A percentile compares a stretch with the other conserved stretches of the same genome.
phyloP scores from a whole-genome alignment of 2,797 vertebrate species.

The Brotula barbata region DNA sequence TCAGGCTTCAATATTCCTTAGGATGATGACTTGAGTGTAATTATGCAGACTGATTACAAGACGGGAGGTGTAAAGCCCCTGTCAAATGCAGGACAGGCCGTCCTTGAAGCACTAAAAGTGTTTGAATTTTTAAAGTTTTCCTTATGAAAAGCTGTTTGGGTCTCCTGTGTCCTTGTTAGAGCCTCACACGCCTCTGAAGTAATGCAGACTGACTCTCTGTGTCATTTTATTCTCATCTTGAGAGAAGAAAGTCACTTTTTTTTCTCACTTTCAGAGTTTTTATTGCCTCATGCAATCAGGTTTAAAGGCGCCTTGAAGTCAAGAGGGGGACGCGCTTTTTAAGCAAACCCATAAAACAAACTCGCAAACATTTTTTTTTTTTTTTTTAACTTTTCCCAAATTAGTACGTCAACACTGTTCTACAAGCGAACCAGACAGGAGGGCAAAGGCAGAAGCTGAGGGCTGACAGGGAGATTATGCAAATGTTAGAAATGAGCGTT shows the following conservation, averaged over 20 bases:
- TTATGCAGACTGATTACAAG: constrained; percentile 49
- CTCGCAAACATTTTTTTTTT: constrained; percentile 33
- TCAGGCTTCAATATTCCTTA: constrained; percentile 8
- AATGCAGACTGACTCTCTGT: constrained; percentile 34
- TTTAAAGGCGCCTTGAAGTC: constrained; percentile 17
- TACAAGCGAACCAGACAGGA: constrained; percentile 38
- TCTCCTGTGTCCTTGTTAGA: constrained; percentile 54
- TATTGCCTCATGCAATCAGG: constrained; percentile 23
- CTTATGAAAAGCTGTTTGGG: constrained; percentile 31
- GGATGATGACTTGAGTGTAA: constrained; percentile 39
- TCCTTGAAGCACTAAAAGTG: constrained; percentile 43
- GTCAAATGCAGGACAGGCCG: constrained; percentile 23
- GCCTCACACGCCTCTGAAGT: constrained; percentile 23
- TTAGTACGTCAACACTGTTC: neutral
- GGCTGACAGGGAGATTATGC: constrained; percentile 64
- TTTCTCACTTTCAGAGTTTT: neutral
- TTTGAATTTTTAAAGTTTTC: constrained; percentile 27
- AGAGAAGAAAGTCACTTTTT: constrained; percentile 27
- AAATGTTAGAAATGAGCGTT: constrained; percentile 64
- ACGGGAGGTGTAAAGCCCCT: constrained; percentile 32
- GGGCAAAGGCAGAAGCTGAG: constrained; percentile 30
- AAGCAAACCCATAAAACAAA: neutral
- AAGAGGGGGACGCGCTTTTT: constrained; percentile 3
- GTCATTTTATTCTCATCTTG: constrained; percentile 42
- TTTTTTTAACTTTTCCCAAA: constrained; percentile 26